These are phyloP conservation scores for Apotomis capreana DNA, from an alignment of 2,888 invertebrate genomes.

Conservation along the genomic window DNA sequence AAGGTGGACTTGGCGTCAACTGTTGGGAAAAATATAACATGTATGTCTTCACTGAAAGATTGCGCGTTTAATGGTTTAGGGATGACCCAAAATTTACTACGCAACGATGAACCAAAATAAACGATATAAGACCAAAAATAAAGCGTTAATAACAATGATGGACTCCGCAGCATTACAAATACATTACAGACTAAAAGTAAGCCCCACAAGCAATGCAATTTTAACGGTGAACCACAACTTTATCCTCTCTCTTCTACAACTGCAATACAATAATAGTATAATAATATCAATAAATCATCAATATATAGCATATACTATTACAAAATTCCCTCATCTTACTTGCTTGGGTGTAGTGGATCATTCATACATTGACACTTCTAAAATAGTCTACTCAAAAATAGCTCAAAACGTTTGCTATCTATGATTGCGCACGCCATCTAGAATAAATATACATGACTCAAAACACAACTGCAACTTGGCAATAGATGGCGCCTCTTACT, in stretches of 20 bases:
- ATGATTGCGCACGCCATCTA: too few species aligned
- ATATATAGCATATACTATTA: slow-evolving; percentile 33
- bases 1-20: too few species aligned
- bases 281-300: slow-evolving; percentile 32
- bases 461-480: too few species aligned
- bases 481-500: too few species aligned
- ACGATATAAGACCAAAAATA: slow-evolving; percentile 14
- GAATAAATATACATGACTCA: too few species aligned
- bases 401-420: too few species aligned
- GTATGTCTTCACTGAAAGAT: too few species aligned
- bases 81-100: slow-evolving; percentile 1
- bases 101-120: slow-evolving; percentile 15
- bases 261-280: slow-evolving; percentile 38
- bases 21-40: too few species aligned
- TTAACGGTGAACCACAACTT: not conserved
- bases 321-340: slow-evolving; percentile 8
- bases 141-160: slow-evolving; percentile 25
- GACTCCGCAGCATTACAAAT: slow-evolving; percentile 26
- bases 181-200: slow-evolving; percentile 34
- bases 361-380: not conserved
- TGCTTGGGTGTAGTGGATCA: slow-evolving; percentile 13
- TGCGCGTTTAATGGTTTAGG: too few species aligned
- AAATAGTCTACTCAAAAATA: too few species aligned
- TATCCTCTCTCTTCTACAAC: slow-evolving; percentile 9
- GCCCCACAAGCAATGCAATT: slow-evolving; percentile 28